Conservation (phyloP, 1,140 invertebrate species). For the Oreohelix idahoensis region DNA sequence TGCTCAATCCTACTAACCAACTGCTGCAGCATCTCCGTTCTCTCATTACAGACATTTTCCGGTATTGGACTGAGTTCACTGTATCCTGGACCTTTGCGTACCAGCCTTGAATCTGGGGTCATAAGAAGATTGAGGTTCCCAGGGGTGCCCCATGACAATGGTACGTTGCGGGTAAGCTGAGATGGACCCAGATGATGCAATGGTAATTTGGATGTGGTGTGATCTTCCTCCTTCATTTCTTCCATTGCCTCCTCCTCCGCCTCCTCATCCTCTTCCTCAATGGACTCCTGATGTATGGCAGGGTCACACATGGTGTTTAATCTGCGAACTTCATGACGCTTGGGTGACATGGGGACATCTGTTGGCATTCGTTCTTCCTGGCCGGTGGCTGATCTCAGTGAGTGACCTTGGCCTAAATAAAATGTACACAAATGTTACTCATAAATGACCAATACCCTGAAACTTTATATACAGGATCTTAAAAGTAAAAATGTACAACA, state of each 20-base stretch:
- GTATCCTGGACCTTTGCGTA: conserved; percentile 63
- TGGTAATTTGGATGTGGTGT: neutral
- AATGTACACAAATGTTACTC: neutral
- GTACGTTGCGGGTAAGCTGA: neutral
- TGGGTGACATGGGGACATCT: conserved; percentile 53
- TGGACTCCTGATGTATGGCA: conserved; percentile 47
- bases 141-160: neutral
- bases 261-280: conserved; percentile 54
- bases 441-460: no score
- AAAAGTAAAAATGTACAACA: no score
- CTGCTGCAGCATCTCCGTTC: conserved; percentile 31
- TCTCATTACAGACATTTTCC: conserved; percentile 31
- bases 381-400: conserved; percentile 45
- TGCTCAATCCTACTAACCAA: conserved; percentile 26
- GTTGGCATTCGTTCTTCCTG: conserved; percentile 60
- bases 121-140: neutral
- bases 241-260: neutral
- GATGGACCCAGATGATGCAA: neutral
- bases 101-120: conserved; percentile 42
- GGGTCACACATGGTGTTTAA: conserved; percentile 53
- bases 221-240: conserved; percentile 9
- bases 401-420: conserved; percentile 67
- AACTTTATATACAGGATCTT: no score
- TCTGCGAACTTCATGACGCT: conserved; percentile 45
- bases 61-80: conserved; percentile 55